Conservation (phyloP, 2,797 vertebrate genomes). For the Gymnodraco acuticeps region DNA sequence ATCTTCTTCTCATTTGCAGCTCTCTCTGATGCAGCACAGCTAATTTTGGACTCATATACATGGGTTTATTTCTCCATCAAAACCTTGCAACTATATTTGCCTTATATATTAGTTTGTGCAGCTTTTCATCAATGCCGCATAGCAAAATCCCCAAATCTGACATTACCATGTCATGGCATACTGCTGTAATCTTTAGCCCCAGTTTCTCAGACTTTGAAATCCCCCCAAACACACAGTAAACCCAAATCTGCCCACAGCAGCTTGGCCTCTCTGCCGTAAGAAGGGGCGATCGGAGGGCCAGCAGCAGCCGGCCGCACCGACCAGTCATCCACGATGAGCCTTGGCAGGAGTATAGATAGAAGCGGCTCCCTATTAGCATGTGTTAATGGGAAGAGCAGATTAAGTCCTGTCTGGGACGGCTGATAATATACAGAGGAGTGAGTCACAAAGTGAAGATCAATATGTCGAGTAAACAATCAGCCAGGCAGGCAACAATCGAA, state of each 20-base stretch:
- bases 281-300: conserved; percentile 10
- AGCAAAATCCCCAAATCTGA: conserved; percentile 51
- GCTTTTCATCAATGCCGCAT: conserved; percentile 40
- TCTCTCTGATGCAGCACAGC: background rate
- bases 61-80: background rate
- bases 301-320: conserved; percentile 33
- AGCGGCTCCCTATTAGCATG: conserved; percentile 71
- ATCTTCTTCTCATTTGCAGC: conserved; percentile 4
- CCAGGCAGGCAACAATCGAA: conserved; percentile 8
- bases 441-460: conserved; percentile 58
- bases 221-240: conserved; percentile 47
- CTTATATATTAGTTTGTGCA: conserved; percentile 36
- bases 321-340: conserved; percentile 38
- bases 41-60: background rate
- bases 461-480: conserved; percentile 54
- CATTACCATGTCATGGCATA: conserved; percentile 44
- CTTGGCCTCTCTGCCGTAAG: conserved; percentile 35
- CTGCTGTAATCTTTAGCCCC: conserved; percentile 58
- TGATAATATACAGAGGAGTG: conserved; percentile 70
- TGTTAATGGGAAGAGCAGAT: conserved; percentile 78
- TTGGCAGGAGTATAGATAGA: conserved; percentile 60
- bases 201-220: conserved; percentile 57
- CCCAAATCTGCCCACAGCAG: conserved; percentile 64
- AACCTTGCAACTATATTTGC: conserved; percentile 12
- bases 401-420: conserved; percentile 72